Base-by-base conservation (phyloP, 2,113 vertebrate species). In the Mesocricetus auratus region DNA sequence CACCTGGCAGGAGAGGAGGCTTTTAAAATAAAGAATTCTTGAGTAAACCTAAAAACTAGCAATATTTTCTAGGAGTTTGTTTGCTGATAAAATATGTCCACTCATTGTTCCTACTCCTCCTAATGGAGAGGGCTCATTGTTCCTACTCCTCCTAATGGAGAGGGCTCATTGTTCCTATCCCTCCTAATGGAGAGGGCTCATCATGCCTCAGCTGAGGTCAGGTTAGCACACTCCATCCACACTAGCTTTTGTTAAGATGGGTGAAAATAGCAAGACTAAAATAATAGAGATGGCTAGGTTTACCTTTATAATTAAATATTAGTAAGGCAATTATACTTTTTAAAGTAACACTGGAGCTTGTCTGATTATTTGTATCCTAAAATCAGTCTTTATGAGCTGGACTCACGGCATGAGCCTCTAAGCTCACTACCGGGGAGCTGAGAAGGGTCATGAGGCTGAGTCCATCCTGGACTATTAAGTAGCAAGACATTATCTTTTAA, bases 241-340 rank as follows among this genome's bases (percentile, higher is more conserved):
- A n/a, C 8, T 26, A 39, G 53, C 56, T 82, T 94, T 82, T 45
- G 33, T 64, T 89, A 77, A 24, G 4, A 81, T 88, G 24, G 17
- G 78, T 74, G 36, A 94, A 89, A 94, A 87, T 83, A 85, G 6
- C 39, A 91, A 93, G 33, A 95, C 19, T 29, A 60, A 91, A 91
- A 94, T 36, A 89, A 60, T 66, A 77, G 42, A 92, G 33, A 73
- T 86, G 91, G 47, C 69, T 86, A 60, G 66, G 45, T 95, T 82
- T 91, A 94, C 60, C 60, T 86, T 90, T 96, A 73, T 2, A 85
- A n/a, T 64, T 85, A 71, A 86, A 91, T 26, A 86, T 74, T 74
- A 69, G 47, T 24, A 86, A 90, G 47, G 42, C 75, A 83, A 60
- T 60, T 77, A 86, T 36, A 24, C 79, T 68, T 95, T 73, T 94